Conservation (phyloP, 2,797 vertebrate species). For the Rhinatrema bivittatum region DNA sequence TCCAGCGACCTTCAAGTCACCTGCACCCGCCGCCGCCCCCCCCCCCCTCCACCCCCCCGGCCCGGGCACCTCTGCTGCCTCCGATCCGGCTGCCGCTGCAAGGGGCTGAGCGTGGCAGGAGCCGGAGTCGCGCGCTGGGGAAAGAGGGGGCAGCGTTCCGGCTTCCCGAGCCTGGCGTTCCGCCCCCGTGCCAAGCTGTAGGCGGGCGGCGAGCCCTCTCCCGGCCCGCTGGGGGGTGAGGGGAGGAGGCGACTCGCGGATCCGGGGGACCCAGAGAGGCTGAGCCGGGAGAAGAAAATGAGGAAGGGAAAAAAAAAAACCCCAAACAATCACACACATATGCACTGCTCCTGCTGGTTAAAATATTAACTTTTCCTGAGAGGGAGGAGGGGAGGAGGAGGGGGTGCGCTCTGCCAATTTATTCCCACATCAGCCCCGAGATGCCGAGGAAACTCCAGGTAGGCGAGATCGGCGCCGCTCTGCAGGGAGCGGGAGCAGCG, state of each 20-base stretch:
- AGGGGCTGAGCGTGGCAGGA: neutral
- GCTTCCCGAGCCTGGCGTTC: too few species aligned
- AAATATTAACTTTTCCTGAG: slow-evolving; percentile 16
- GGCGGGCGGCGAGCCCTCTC: too few species aligned
- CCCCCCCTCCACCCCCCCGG: slow-evolving; percentile 8
- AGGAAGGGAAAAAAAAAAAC: slow-evolving; percentile 1
- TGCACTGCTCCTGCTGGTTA: slow-evolving; percentile 12
- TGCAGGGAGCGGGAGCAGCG: too few species aligned
- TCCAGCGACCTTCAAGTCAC: slow-evolving; percentile 41
- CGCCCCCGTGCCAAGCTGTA: too few species aligned
- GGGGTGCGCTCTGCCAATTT: slow-evolving; percentile 5
- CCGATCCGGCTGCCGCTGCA: neutral
- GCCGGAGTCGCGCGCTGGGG: too few species aligned
- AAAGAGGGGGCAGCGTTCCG: too few species aligned
- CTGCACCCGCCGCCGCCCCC: slow-evolving; percentile 9
- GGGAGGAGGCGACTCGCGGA: too few species aligned
- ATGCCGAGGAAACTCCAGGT: too few species aligned
- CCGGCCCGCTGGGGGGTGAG: too few species aligned
- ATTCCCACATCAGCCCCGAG: neutral
- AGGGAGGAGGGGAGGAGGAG: slow-evolving; percentile 9
- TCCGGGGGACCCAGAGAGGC: too few species aligned
- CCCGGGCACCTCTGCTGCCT: neutral
- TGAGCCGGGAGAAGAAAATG: slow-evolving; percentile 6
- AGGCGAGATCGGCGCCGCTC: too few species aligned
- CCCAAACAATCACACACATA: neutral